These are phyloP conservation scores for Platorchestia sp. DNA, from an alignment of 1,140 invertebrate species.

Conservation along the genomic window DNA sequence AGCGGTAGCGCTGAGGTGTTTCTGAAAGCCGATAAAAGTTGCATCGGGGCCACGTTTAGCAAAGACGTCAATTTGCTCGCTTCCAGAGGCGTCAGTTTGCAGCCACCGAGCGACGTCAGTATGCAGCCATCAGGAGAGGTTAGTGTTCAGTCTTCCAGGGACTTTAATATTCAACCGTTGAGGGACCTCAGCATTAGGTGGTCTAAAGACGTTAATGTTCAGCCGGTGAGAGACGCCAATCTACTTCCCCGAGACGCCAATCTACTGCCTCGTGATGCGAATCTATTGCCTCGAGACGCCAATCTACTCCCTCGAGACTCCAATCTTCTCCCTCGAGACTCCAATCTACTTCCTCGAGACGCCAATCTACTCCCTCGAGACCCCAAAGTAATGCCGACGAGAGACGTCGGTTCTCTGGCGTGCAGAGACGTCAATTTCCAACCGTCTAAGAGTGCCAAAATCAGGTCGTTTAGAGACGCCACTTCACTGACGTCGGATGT, in stretches of 20 bases:
- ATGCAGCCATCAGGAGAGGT: not conserved
- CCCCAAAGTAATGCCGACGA: not conserved
- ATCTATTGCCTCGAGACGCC: too few relatives aligned
- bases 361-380: not conserved
- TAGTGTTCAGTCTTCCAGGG: not conserved
- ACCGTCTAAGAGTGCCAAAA: not conserved
- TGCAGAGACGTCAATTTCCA: not conserved
- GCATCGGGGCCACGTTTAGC: not conserved
- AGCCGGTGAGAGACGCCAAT: too few relatives aligned
- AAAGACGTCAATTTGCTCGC: not conserved
- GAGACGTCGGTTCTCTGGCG: not conserved
- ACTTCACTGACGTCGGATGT: too few relatives aligned
- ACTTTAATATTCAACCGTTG: not conserved
- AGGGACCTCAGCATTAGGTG: too few relatives aligned
- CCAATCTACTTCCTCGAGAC: too few relatives aligned
- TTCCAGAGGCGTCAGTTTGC: not conserved
- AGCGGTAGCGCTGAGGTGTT: not conserved
- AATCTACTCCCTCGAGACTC: too few relatives aligned
- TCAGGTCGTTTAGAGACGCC: not conserved
- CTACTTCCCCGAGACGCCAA: too few relatives aligned
- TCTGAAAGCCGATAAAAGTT: not conserved
- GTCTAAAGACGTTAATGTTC: not conserved
- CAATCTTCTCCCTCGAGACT: too few relatives aligned
- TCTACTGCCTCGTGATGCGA: too few relatives aligned
- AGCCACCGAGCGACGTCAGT: not conserved